Conservation (phyloP, 2,113 vertebrate genomes). For the Morone chrysops region DNA sequence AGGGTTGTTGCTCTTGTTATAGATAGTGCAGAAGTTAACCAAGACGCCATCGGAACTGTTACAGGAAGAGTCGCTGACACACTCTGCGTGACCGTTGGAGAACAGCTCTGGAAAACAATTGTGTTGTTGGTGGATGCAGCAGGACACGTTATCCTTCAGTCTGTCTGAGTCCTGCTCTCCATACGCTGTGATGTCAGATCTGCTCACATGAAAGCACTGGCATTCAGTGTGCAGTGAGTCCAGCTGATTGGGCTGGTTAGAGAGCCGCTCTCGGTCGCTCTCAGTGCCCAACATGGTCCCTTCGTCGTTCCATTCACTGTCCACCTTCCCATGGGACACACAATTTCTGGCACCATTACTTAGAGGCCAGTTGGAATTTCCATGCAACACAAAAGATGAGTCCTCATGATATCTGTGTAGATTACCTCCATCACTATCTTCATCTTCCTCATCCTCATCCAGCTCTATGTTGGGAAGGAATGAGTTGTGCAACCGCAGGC, state of each 20-base stretch:
- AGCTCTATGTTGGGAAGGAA: slow-evolving; percentile 87
- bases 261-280: slow-evolving; percentile 75
- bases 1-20: slow-evolving; percentile 89
- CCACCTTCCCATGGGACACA: slow-evolving; percentile 16
- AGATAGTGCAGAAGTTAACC: slow-evolving; percentile 95
- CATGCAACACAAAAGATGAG: slow-evolving; percentile 90
- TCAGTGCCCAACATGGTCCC: slow-evolving; percentile 78
- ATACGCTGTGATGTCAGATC: slow-evolving; percentile 78
- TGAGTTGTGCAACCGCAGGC: slow-evolving; percentile 86
- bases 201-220: slow-evolving; percentile 73
- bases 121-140: slow-evolving; percentile 81
- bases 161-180: slow-evolving; percentile 85
- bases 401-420: slow-evolving; percentile 83
- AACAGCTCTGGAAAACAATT: slow-evolving; percentile 85
- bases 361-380: slow-evolving; percentile 77
- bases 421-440: slow-evolving; percentile 79
- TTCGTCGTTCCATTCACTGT: slow-evolving; percentile 71
- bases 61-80: slow-evolving; percentile 92
- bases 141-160: slow-evolving; percentile 72
- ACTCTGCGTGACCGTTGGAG: slow-evolving; percentile 87
- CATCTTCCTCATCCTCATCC: slow-evolving; percentile 85
- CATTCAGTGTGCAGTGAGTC: slow-evolving; percentile 77
- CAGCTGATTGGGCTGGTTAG: slow-evolving; percentile 72
- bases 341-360: slow-evolving; percentile 63
- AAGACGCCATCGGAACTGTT: slow-evolving; percentile 94